Percentiles rank a stretch among this genome's conserved stretches.
Evolutionary conservation across 2,888 invertebrate species (phyloP).

Genomic region (Hartigia nigra): DNA sequence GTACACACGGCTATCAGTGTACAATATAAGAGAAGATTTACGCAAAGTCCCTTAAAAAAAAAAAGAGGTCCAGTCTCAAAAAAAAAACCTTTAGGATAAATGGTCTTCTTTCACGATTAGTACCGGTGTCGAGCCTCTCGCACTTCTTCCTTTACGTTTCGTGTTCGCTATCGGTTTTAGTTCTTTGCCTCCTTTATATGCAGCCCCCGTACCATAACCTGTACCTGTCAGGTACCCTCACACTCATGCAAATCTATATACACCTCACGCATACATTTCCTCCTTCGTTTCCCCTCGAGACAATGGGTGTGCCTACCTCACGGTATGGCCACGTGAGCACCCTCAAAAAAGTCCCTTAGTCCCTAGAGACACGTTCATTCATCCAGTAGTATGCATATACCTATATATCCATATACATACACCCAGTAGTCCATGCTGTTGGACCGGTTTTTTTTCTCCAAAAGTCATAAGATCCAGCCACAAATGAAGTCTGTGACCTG

Average conservation of each 20-base stretch:
- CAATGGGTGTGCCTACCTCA: conserved; percentile 50
- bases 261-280: conserved; percentile 11
- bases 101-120: conserved; percentile 43
- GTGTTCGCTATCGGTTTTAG: conserved; percentile 40
- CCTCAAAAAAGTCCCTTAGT: conserved; percentile 48
- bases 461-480: neutral
- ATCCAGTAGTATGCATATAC: conserved; percentile 18
- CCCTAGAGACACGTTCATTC: conserved; percentile 38
- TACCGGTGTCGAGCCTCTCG: conserved; percentile 40
- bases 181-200: conserved; percentile 43
- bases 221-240: conserved; percentile 12
- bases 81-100: conserved; percentile 28
- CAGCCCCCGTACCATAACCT: conserved; percentile 38
- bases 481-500: neutral
- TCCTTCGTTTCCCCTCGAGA: conserved; percentile 27
- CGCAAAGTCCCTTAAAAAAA: conserved; percentile 23
- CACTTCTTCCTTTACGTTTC: conserved; percentile 32
- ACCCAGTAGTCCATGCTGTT: conserved; percentile 7
- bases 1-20: neutral
- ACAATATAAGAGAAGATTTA: conserved; percentile 18
- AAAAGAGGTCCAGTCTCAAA: conserved; percentile 27
- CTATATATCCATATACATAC: conserved; percentile 7
- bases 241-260: conserved; percentile 13
- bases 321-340: conserved; percentile 52
- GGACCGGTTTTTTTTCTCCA: neutral